A percentile compares a stretch with the other conserved stretches of the same genome.
These are phyloP conservation scores for Abrostola tripartita DNA, from an alignment of 2,888 invertebrate genomes.

Conservation along the genomic window DNA sequence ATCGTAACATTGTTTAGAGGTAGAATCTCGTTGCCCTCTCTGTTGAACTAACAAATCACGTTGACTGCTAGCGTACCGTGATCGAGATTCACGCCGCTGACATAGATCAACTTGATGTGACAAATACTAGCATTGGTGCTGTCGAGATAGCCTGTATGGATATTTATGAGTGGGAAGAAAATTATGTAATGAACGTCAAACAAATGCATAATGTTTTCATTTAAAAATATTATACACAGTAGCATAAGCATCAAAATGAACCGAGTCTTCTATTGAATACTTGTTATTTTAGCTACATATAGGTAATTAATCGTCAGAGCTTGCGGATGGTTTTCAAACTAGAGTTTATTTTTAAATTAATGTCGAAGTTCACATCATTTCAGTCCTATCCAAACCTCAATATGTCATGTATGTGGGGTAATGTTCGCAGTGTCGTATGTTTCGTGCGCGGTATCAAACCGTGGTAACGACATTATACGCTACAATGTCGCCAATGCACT, in stretches of 20 bases:
- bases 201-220: not conserved
- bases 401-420: conserved; percentile 4
- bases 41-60: conserved; percentile 60
- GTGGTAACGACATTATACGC: conserved; percentile 64
- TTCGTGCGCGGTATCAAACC: conserved; percentile 63
- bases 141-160: conserved; percentile 50
- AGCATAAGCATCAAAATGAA: not conserved
- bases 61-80: conserved; percentile 57
- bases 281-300: too few species aligned
- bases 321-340: too few species aligned
- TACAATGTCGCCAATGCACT: conserved; percentile 62
- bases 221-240: not conserved
- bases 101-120: conserved; percentile 59
- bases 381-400: not conserved
- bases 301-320: too few species aligned
- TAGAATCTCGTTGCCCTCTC: conserved; percentile 46
- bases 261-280: too few species aligned
- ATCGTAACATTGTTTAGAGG: conserved; percentile 58
- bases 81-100: conserved; percentile 57
- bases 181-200: conserved; percentile 34
- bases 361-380: not conserved
- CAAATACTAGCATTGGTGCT: conserved; percentile 53
- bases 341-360: not conserved
- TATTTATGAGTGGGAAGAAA: conserved; percentile 49
- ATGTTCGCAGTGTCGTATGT: conserved; percentile 19